phyloP scores from a whole-genome alignment of 2,888 invertebrate species.

The Acronicta leporina region DNA sequence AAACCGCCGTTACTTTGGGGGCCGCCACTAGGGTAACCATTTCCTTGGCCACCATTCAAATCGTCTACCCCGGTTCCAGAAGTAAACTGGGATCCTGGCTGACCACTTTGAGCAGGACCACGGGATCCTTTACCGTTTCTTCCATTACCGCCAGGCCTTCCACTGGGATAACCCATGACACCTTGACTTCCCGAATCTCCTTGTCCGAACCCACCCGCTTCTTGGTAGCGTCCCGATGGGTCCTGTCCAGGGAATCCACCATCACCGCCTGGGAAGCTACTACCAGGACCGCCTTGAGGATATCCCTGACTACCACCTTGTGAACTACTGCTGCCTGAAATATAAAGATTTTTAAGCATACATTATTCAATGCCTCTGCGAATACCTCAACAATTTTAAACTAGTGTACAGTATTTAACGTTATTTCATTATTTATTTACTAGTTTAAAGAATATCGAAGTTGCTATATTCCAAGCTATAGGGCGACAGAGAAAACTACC shows the following conservation, averaged over 20 bases:
- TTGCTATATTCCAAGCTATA: too few relatives aligned
- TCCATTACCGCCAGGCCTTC: constrained; percentile 58
- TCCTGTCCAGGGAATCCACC: constrained; percentile 56
- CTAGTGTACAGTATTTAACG: too few relatives aligned
- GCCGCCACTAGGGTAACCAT: constrained; percentile 43
- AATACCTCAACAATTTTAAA: too few relatives aligned
- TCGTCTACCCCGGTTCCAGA: constrained; percentile 26
- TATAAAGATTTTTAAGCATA: neutral
- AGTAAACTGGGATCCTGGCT: constrained; percentile 21
- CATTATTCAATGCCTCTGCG: too few relatives aligned
- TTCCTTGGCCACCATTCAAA: constrained; percentile 45
- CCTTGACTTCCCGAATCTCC: constrained; percentile 40
- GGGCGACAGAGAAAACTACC: too few relatives aligned
- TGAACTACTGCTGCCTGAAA: constrained; percentile 47
- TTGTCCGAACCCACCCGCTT: constrained; percentile 54
- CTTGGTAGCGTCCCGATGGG: constrained; percentile 56
- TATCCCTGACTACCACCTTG: constrained; percentile 68
- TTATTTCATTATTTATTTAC: too few relatives aligned
- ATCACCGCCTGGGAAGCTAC: constrained; percentile 60
- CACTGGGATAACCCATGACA: constrained; percentile 64
- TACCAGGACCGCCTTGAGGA: constrained; percentile 57
- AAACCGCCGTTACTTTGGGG: constrained; percentile 42
- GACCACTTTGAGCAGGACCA: constrained; percentile 18
- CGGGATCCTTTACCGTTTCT: constrained; percentile 54
- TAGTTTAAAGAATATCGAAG: too few relatives aligned